A percentile compares a stretch with the other conserved stretches of the same genome.
Evolutionary conservation across 1,140 invertebrate genomes (phyloP).

Genomic region (Chironomus tepperi): DNA sequence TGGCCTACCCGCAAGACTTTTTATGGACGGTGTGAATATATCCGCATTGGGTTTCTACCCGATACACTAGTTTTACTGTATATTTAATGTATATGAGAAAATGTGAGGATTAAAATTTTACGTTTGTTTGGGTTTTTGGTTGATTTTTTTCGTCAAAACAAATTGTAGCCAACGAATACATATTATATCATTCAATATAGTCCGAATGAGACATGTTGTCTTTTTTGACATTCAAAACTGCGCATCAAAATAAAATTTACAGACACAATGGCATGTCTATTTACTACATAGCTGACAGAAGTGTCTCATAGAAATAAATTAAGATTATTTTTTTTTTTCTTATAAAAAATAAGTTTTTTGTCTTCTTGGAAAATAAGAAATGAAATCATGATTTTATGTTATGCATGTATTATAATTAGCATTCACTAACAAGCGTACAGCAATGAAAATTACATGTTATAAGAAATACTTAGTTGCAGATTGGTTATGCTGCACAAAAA

Average conservation of each 20-base stretch:
- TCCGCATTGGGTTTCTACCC: too few relatives aligned
- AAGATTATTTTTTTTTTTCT: neutral
- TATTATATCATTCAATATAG: conserved; percentile 1
- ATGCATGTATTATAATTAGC: neutral
- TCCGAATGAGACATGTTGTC: neutral
- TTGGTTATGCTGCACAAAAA: neutral
- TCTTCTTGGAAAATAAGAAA: neutral
- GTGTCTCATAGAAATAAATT: neutral
- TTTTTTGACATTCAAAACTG: conserved; percentile 9
- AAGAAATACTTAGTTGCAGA: neutral
- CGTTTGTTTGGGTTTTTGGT: neutral
- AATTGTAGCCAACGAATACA: neutral
- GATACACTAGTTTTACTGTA: too few relatives aligned
- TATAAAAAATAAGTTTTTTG: neutral
- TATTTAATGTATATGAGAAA: too few relatives aligned
- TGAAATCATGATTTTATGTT: neutral
- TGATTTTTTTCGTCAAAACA: neutral
- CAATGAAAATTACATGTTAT: neutral
- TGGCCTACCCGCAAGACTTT: too few relatives aligned
- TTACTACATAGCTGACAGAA: neutral
- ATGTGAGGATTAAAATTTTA: neutral
- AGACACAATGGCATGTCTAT: neutral
- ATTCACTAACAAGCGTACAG: neutral
- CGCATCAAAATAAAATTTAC: neutral
- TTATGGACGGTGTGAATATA: too few relatives aligned